Percentiles rank a stretch among this genome's conserved stretches.
Conservation (phyloP, 2,888 invertebrate species). For the Cephus runcator region DNA sequence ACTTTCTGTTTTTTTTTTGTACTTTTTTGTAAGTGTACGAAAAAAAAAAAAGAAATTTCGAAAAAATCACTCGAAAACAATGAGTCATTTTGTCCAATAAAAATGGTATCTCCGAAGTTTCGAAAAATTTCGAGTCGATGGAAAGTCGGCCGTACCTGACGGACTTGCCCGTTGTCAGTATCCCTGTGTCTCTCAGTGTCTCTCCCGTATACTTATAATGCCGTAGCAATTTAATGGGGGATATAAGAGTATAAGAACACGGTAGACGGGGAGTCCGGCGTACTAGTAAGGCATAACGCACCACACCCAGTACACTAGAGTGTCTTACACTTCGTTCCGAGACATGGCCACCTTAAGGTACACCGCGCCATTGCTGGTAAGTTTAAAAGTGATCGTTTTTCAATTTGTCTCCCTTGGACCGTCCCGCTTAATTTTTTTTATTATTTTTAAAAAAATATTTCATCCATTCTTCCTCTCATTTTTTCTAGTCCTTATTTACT, state of each 20-base stretch:
- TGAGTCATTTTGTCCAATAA: background rate
- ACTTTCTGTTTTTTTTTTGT: background rate
- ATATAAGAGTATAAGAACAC: slow-evolving; percentile 60
- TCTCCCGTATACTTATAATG: slow-evolving; percentile 18
- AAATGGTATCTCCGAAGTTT: background rate
- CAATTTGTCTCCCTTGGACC: background rate
- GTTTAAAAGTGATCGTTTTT: background rate
- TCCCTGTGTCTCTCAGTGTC: background rate
- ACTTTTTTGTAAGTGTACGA: no score
- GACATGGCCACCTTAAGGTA: background rate
- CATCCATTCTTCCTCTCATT: background rate
- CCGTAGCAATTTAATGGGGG: slow-evolving; percentile 57
- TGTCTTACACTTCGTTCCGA: background rate
- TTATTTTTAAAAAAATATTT: background rate
- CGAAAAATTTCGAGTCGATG: background rate
- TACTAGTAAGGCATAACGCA: slow-evolving; percentile 58
- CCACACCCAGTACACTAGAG: slow-evolving; percentile 49
- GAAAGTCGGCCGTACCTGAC: background rate
- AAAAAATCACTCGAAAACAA: background rate
- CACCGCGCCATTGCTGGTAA: background rate
- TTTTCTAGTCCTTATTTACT: background rate
- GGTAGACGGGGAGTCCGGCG: slow-evolving; percentile 53
- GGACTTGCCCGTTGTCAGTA: background rate
- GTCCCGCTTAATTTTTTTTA: background rate
- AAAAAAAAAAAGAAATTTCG: no score